Evolutionary conservation across 2,113 vertebrate species (phyloP).

Genomic region (Nesospiza acunhae): DNA sequence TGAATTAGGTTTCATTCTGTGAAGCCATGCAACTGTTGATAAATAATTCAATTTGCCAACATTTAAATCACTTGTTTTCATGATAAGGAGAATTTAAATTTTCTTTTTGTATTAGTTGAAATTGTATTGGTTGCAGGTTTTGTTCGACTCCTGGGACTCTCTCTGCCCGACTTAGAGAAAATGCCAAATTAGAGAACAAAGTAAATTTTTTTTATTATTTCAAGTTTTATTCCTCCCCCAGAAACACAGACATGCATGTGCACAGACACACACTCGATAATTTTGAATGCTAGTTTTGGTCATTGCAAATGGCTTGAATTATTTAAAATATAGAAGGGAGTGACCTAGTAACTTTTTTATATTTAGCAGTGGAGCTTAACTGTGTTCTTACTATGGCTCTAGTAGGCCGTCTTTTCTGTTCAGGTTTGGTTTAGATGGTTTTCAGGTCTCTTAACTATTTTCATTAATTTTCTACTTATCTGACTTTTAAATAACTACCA

Average conservation of each 20-base stretch:
- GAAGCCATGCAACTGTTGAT: not conserved
- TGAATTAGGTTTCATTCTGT: conserved; percentile 22
- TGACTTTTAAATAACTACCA: not conserved
- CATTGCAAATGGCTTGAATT: not conserved
- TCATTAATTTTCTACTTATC: not conserved
- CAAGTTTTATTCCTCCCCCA: not conserved
- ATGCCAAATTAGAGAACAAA: not conserved
- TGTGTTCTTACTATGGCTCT: not conserved
- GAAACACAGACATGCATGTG: not conserved
- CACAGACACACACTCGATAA: not conserved
- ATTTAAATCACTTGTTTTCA: conserved; percentile 20
- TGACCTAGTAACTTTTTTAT: not conserved
- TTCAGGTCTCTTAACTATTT: not conserved
- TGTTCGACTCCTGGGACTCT: not conserved
- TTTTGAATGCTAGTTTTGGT: not conserved
- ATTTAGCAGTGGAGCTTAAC: not conserved
- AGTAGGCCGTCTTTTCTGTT: not conserved
- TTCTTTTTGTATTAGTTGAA: not conserved
- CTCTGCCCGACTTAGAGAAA: not conserved
- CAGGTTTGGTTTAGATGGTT: not conserved
- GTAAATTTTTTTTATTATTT: not conserved
- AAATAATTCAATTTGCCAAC: conserved; percentile 10
- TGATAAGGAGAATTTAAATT: not conserved
- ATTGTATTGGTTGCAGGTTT: not conserved
- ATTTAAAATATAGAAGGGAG: not conserved